These are phyloP conservation scores for Drosophila fulvimacula DNA, from an alignment of 2,888 invertebrate species.

Conservation along the genomic window DNA sequence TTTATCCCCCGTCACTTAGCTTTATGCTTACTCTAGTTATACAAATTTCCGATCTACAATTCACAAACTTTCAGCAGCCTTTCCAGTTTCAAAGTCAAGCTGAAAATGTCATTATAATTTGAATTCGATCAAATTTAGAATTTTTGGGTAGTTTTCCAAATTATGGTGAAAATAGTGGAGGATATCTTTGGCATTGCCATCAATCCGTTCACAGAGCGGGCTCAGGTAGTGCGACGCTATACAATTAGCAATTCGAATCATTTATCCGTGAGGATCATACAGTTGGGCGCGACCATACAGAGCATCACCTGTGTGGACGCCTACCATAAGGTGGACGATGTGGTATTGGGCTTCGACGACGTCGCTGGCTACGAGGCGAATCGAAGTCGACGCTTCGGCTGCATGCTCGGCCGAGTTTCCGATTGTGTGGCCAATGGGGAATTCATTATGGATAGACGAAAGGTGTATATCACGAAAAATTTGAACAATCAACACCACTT, in stretches of 20 bases:
- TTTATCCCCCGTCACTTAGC: too few relatives aligned
- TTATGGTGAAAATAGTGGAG: constrained; percentile 78
- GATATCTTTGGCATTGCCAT: constrained; percentile 79
- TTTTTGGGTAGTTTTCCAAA: constrained; percentile 11
- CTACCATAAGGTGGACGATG: constrained; percentile 89
- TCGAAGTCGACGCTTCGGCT: constrained; percentile 92
- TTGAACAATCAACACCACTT: constrained; percentile 88
- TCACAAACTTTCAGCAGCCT: neutral
- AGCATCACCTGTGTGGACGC: constrained; percentile 90
- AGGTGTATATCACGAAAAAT: constrained; percentile 90
- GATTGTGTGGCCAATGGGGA: constrained; percentile 91
- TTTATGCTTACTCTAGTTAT: neutral
- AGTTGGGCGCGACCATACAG: constrained; percentile 93
- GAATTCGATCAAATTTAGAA: neutral
- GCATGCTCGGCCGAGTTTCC: constrained; percentile 93
- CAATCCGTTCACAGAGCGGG: constrained; percentile 76
- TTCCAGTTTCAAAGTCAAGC: neutral
- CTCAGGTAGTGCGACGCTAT: constrained; percentile 74
- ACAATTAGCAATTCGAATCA: constrained; percentile 76
- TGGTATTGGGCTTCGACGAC: constrained; percentile 92
- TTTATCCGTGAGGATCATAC: constrained; percentile 85
- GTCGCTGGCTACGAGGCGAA: constrained; percentile 88
- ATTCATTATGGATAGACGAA: constrained; percentile 88
- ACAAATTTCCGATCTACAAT: neutral
- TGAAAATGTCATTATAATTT: too few relatives aligned